phyloP scores from a whole-genome alignment of 2,113 vertebrate species.

The Bambusicola thoracicus region DNA sequence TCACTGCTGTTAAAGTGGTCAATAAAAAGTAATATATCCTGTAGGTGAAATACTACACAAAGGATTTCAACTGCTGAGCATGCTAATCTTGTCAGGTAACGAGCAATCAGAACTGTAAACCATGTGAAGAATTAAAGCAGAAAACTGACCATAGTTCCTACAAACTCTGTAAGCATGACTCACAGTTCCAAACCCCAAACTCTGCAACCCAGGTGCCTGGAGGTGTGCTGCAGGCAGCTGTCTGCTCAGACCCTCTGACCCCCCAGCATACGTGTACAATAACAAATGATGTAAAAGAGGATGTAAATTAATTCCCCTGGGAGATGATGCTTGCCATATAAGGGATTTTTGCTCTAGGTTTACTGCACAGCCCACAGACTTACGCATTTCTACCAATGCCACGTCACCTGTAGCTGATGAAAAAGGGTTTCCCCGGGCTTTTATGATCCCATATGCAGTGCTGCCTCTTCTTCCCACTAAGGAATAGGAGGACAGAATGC shows the following conservation, averaged over 20 bases:
- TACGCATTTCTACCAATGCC: not conserved
- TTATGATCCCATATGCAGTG: too few species aligned
- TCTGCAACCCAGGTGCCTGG: not conserved
- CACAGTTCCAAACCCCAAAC: not conserved
- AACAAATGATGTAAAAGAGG: not conserved
- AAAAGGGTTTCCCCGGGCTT: not conserved
- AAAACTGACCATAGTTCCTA: not conserved
- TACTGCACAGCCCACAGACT: not conserved
- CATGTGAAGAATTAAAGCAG: not conserved
- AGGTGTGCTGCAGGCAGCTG: not conserved
- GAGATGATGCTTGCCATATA: not conserved
- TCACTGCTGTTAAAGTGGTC: not conserved
- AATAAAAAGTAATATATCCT: not conserved
- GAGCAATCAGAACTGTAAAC: not conserved
- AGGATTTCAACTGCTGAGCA: not conserved
- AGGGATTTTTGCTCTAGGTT: not conserved
- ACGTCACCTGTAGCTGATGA: not conserved
- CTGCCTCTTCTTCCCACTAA: not conserved
- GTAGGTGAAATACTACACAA: constrained; percentile 2
- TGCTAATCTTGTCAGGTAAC: not conserved
- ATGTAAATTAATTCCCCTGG: not conserved
- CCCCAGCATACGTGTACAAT: not conserved
- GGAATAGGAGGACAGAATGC: not conserved
- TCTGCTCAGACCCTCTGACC: not conserved
- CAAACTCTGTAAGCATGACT: accelerated